Evolutionary conservation across 2,113 vertebrate genomes (phyloP), one percentile per base, ranked within the genome.

Genomic region (Pollachius pollachius): DNA sequence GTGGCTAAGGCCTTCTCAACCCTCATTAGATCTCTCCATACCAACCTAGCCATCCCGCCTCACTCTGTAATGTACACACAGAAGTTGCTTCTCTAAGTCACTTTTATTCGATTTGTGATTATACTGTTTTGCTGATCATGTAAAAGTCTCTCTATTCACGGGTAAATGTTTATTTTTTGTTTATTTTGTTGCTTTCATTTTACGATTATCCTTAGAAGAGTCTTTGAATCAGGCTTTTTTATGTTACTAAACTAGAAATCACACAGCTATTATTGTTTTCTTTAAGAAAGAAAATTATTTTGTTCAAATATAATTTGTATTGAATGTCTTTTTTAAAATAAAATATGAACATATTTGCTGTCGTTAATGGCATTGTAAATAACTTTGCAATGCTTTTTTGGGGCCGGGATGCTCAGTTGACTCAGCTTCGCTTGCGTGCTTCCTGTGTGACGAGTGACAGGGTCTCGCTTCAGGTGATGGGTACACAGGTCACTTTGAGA

Each of bases 301-400:
- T 90, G 79, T 90, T 90, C 76, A 88, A 85, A 76, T 91, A 87
- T 91, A 77, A 89, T 90, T 91, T 92, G 89, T 92, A 92, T 93
- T 93, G 92, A 90, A 91, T 91, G 86, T 88, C 74, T 84, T 89
- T 91, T 87, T 88, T 82, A 76, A 76, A 76, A 89, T 82, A 78
- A 89, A 74, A 91, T 87, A 77, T 86, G 78, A 92, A 91, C 86
- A 88, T 85, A 84, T 91, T 89, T 88, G 37, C 37, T 41, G 37
- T 41, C 37, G 37, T 41, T 11, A 41, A 11, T 41, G 37, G 37
- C 37, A 11, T 41, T 41, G 6, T 41, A 41, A 41, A 41, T 41
- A 11, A 23, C 23, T 23, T 23, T 23, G 23, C 23, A 23, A 23
- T 23, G 23, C 2, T 1, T 23, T 23, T 23, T 23, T 23, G 23